Evolutionary conservation across 2,797 vertebrate species (phyloP).

Genomic region (Clarias platycephalus): DNA sequence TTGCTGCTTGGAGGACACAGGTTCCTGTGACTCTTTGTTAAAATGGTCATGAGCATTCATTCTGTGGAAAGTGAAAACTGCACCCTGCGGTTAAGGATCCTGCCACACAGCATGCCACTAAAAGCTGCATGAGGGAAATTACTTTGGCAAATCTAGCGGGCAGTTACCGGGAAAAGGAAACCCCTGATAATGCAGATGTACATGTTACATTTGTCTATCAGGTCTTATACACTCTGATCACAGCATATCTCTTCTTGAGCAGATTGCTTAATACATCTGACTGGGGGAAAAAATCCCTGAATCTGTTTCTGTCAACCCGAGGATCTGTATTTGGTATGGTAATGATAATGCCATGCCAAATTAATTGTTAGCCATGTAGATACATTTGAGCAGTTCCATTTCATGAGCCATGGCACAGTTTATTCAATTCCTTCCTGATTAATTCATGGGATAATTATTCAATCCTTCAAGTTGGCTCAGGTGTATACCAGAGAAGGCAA

Average conservation of each 20-base stretch:
- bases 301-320: background rate
- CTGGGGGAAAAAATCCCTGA: background rate
- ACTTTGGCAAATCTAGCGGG: conserved; percentile 19
- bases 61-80: conserved; percentile 29
- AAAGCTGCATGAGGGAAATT: conserved; percentile 26
- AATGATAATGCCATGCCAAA: conserved; percentile 10
- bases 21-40: conserved; percentile 48
- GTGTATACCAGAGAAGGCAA: conserved; percentile 8
- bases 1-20: conserved; percentile 58
- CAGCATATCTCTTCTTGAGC: background rate
- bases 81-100: conserved; percentile 34
- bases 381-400: background rate
- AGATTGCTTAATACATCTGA: background rate
- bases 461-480: conserved; percentile 30
- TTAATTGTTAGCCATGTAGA: background rate
- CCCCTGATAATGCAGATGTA: background rate
- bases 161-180: conserved; percentile 3
- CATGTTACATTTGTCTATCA: background rate
- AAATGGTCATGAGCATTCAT: conserved; percentile 58
- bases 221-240: background rate
- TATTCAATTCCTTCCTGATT: conserved; percentile 21
- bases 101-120: conserved; percentile 9
- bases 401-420: background rate
- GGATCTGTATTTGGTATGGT: conserved; percentile 6
- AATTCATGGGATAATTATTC: conserved; percentile 37